Evolutionary conservation across 2,797 vertebrate species (phyloP), one percentile per base, ranked within the genome.

Genomic region (Eulemur albifrons): DNA sequence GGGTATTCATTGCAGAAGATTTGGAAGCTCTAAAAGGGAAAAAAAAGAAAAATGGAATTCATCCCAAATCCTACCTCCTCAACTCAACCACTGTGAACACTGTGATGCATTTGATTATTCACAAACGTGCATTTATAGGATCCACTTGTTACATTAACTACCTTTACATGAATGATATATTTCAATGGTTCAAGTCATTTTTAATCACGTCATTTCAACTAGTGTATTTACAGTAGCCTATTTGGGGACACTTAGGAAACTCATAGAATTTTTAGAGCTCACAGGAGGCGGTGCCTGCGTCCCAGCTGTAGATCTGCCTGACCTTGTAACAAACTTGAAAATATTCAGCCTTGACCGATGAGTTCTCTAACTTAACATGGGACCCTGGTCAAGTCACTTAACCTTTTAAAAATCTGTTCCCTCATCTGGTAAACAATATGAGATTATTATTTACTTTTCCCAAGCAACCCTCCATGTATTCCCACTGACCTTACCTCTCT

Each of bases 41-140:
- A 80, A 83, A 40, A 23, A 94, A 89, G 38, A 85, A 97, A 90
- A 81, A 23, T 45, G 4, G 23, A 89, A 73, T 76, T 88, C 10
- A 69, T 32, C 23, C 12, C 61, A 69, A 83, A 80, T 38, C 18
- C 30, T 72, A 45, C 6, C 25, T 75, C 9, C 38, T 35, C 65
- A 75, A 81, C n/a, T 90, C n/a, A 73, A 80, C 30, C 13, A 70
- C n/a, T 30, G 5, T 72, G 52, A 70, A 72, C 12, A 69, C 7
- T 27, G 59, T 21, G 5, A 80, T 70, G 23, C 4, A 40, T 87
- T 65, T 50, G 67, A 40, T 50, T 67, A 63, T 38, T 17, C 23
- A 80, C 25, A 96, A 76, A 59, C n/a, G 15, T 27, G 50, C 14
- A 27, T 76, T 63, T 76, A 83, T 30, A 50, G 13, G 2, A 40